Evolutionary conservation across 37 sponge, comb jelly and placozoan species (phyloP), one percentile per base, ranked within the genome.

Genomic region (Tethya wilhelma): DNA sequence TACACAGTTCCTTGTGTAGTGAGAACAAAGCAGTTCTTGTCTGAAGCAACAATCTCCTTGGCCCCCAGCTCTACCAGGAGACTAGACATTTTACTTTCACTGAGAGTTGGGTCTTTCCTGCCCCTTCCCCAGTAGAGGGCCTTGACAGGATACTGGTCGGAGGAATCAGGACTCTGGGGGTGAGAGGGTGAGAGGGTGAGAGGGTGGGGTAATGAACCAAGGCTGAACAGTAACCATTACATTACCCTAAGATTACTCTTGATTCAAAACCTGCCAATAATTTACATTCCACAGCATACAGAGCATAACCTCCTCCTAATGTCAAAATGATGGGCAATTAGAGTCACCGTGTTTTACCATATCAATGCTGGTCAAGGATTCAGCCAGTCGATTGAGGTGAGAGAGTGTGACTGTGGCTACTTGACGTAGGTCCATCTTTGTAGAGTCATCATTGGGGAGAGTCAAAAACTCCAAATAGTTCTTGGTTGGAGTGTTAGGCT

Each of bases 401-500:
- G 90, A 81, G 53, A 95, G 55, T 17, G 94, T 59, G 41, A 92
- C 45, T 8, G 88, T 75, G 28, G 94, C 94, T 2, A 82, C 94
- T 42, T 88, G 89, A 31, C 72, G 71, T 58, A 92, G 71, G 37
- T 80, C 81, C 34, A 95, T 26, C 31, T 66, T 58, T 5, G 79
- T 67, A 8, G 64, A 41, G 65, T 95, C 90, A 77, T 91, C 87
- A 57, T 95, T 91, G 36, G 96, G 90, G 8, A 95, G 78, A 19
- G 89, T 74, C 40, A 82, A 29, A 32, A 39, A 81, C 38, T 92
- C 84, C 62, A 92, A 58, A 64, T 79, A 95, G 58, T 64, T 43
- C 71, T 89, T 69, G 67, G 87, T 87, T 17, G 94, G 92, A 53
- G 76, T 82, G 44, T 57, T 38, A 17, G 75, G 23, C 59, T 58